A percentile compares a stretch with the other conserved stretches of the same genome.
These are phyloP conservation scores for Phaenicophaeus curvirostris DNA, from an alignment of 2,797 vertebrate species.

Conservation along the genomic window DNA sequence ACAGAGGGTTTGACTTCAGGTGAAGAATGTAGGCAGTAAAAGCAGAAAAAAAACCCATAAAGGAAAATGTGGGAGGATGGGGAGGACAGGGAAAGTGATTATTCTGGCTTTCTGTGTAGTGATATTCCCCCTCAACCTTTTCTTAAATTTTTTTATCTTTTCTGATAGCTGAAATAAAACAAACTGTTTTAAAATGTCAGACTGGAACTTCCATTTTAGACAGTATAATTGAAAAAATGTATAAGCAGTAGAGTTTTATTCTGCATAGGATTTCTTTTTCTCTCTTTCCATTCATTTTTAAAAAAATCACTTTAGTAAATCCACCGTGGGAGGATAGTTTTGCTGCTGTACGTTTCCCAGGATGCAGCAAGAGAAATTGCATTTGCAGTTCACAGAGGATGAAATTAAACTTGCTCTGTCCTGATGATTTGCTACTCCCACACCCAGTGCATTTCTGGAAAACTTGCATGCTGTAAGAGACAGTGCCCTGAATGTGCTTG, in stretches of 20 bases:
- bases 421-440: constrained; percentile 29
- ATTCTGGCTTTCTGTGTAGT: neutral
- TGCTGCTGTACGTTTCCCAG: constrained; percentile 44
- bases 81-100: constrained; percentile 31
- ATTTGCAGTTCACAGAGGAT: constrained; percentile 47
- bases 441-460: constrained; percentile 2
- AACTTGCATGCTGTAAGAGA: neutral
- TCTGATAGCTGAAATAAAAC: neutral
- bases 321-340: constrained; percentile 44
- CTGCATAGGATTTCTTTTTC: constrained; percentile 3
- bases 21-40: constrained; percentile 57
- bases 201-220: neutral
- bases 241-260: neutral
- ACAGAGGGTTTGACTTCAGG: constrained; percentile 53
- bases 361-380: constrained; percentile 42
- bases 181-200: neutral
- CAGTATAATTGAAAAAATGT: neutral
- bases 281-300: constrained; percentile 19
- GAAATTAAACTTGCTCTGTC: constrained; percentile 53
- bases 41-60: neutral
- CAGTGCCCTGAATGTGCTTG: neutral
- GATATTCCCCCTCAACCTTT: neutral
- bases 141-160: neutral
- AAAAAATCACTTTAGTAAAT: constrained; percentile 39
- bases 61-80: constrained; percentile 40